Conservation (phyloP, 64 coral and sea anemone species). For the Actinia equina region DNA sequence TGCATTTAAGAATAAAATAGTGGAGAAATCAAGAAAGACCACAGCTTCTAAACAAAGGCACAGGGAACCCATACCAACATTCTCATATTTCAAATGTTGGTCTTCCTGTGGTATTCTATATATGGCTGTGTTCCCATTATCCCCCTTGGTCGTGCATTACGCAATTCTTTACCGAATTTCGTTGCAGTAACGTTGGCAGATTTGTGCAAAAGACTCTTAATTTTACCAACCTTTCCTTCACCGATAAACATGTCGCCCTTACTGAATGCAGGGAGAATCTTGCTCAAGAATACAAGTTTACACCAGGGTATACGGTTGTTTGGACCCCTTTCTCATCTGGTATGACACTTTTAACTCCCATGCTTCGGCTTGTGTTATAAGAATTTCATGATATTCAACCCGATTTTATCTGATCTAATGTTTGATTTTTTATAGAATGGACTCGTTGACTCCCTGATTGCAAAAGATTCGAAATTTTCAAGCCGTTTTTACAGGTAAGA, state of each 20-base stretch:
- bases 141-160: not conserved
- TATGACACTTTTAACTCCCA: not conserved
- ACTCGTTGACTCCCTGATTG: conserved; percentile 13
- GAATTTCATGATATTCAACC: not conserved
- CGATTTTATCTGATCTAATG: not conserved
- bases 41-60: no score
- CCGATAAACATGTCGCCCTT: conserved; percentile 15
- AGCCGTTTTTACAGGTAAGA: conserved; percentile 48
- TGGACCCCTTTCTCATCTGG: conserved; percentile 25
- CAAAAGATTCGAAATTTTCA: conserved; percentile 5
- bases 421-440: conserved; percentile 11
- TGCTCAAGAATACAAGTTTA: conserved; percentile 20
- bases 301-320: conserved; percentile 10
- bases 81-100: not conserved
- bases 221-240: not conserved
- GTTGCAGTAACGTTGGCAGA: not conserved
- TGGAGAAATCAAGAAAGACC: no score
- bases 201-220: not conserved
- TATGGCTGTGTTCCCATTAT: not conserved
- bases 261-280: conserved; percentile 30
- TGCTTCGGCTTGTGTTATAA: not conserved
- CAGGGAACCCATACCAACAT: no score
- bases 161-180: conserved; percentile 10
- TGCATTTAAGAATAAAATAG: no score
- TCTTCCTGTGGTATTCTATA: conserved; percentile 16